A percentile compares a stretch with the other conserved stretches of the same genome.
phyloP scores from a whole-genome alignment of 2,113 vertebrate genomes.

The Pedetes capensis region DNA sequence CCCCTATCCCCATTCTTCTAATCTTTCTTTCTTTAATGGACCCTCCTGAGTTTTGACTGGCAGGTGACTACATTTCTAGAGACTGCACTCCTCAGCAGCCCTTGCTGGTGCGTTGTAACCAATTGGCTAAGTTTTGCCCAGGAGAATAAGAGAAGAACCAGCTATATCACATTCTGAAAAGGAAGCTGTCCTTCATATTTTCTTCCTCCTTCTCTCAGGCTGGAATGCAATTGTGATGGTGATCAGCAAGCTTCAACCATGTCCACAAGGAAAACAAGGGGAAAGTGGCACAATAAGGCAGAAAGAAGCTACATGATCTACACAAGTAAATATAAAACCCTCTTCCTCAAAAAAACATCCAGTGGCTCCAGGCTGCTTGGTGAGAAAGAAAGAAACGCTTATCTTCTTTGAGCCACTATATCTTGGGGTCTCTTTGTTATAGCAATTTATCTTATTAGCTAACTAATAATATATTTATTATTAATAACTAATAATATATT shows the following conservation, averaged over 20 bases:
- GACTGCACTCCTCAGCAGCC: neutral
- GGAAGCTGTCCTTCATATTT: neutral
- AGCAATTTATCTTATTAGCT: neutral
- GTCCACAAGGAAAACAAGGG: neutral
- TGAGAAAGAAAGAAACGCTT: neutral
- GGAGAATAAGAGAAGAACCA: neutral
- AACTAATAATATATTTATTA: too few species aligned
- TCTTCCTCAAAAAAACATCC: neutral
- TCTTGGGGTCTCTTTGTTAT: neutral
- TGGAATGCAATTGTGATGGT: neutral
- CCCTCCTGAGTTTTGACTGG: neutral
- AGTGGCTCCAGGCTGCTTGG: neutral
- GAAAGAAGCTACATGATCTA: neutral
- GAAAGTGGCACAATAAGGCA: neutral
- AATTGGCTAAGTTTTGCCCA: neutral
- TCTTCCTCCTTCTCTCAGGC: neutral
- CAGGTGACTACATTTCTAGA: neutral
- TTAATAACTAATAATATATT: too few species aligned
- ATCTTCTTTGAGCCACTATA: neutral
- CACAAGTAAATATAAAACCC: neutral
- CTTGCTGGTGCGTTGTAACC: neutral
- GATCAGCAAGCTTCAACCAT: neutral
- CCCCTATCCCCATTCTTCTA: neutral
- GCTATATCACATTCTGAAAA: neutral
- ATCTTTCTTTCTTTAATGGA: neutral